Conservation (phyloP, 2,113 vertebrate species). For the Takifugu bimaculatus region DNA sequence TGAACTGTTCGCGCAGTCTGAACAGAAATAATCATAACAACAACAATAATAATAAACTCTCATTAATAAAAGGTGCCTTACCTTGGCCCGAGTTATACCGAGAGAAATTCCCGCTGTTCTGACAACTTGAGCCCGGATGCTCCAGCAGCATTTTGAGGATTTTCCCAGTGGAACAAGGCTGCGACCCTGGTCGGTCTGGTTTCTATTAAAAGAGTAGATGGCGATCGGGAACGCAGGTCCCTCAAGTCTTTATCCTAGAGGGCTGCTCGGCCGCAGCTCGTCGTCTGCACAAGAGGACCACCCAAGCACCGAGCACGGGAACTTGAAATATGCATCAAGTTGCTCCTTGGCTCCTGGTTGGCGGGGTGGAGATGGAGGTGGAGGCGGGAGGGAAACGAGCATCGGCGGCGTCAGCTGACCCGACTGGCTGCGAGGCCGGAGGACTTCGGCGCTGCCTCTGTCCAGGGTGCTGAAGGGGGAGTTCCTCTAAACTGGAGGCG, state of each 20-base stretch:
- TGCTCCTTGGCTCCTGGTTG: conserved; percentile 39
- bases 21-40: not conserved
- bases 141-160: conserved; percentile 74
- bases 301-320: conserved; percentile 3
- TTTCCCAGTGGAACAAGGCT: not conserved
- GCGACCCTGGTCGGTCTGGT: too few species aligned
- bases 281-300: too few species aligned
- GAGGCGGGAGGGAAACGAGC: conserved; percentile 33
- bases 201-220: not conserved
- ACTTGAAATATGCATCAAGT: conserved; percentile 58
- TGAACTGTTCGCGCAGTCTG: not conserved
- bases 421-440: not conserved
- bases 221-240: not conserved
- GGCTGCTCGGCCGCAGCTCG: conserved; percentile 5
- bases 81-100: conserved; percentile 76
- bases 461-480: conserved; percentile 78
- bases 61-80: conserved; percentile 55
- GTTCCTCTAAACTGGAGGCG: conserved; percentile 46
- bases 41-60: not conserved
- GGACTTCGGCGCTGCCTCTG: conserved; percentile 58
- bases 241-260: conserved; percentile 39
- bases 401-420: conserved; percentile 66
- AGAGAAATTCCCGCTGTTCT: conserved; percentile 72
- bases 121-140: conserved; percentile 79
- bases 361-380: conserved; percentile 12